Percentiles rank a stretch among this genome's conserved stretches.
Conservation (phyloP, 2,797 vertebrate species). For the Enteromius anoplus region DNA sequence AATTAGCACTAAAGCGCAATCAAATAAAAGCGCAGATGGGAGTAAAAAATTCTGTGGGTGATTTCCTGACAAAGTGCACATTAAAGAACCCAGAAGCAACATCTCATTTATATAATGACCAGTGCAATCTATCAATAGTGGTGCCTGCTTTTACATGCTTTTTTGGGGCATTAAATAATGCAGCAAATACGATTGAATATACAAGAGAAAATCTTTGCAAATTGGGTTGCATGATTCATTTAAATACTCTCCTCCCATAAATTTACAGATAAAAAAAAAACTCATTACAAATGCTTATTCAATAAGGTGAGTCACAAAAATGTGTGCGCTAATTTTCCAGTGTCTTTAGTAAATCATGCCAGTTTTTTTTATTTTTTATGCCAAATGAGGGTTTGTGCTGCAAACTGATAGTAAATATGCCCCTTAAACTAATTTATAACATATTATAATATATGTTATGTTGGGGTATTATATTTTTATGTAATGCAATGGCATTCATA, state of each 20-base stretch:
- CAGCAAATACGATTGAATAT: background rate
- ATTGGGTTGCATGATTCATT: background rate
- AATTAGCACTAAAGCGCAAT: background rate
- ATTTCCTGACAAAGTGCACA: background rate
- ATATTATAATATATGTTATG: background rate
- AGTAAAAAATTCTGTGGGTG: background rate
- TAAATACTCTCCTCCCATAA: background rate
- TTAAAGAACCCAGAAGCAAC: background rate
- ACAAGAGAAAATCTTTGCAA: background rate
- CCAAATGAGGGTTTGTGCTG: background rate
- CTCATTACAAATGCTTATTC: background rate
- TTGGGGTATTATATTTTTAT: background rate
- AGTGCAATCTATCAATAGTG: background rate
- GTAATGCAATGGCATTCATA: background rate
- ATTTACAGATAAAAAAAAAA: background rate
- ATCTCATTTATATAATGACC: background rate
- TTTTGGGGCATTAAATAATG: background rate
- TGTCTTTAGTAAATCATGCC: background rate
- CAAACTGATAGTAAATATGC: background rate
- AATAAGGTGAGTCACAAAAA: background rate
- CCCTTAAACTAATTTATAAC: background rate
- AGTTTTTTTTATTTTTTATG: background rate
- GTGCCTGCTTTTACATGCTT: background rate
- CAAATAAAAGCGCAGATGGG: background rate
- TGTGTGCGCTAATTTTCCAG: background rate